Conservation (phyloP, 64 coral and sea anemone species). For the Stichodactyla helianthus region DNA sequence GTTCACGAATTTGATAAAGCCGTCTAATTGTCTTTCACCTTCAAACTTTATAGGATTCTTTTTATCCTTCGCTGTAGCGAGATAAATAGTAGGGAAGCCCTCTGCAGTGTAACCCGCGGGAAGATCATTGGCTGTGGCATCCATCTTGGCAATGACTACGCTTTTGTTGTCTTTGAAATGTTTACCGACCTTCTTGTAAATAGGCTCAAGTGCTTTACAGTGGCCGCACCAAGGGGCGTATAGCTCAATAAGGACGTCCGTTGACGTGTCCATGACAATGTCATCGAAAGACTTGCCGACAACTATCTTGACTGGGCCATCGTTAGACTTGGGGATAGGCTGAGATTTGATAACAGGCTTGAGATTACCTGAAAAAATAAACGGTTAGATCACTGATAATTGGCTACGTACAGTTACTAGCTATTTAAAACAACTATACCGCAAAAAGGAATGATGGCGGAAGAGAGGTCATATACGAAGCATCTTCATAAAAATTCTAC, state of each 20-base stretch:
- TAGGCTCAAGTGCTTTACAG: conserved; percentile 80
- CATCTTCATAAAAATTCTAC: too few relatives aligned
- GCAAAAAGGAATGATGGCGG: too few relatives aligned
- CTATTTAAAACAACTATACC: too few relatives aligned
- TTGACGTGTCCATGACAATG: conserved; percentile 76
- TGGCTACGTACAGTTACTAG: too few relatives aligned
- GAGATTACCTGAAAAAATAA: conserved; percentile 56
- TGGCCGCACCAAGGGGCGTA: conserved; percentile 99
- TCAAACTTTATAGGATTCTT: conserved; percentile 82
- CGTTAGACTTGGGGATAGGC: conserved; percentile 78
- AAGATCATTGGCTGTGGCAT: conserved; percentile 82
- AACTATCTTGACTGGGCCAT: conserved; percentile 83
- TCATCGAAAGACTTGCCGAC: conserved; percentile 92
- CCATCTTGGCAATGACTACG: conserved; percentile 93
- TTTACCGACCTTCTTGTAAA: conserved; percentile 89
- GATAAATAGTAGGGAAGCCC: conserved; percentile 88
- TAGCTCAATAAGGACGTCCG: conserved; percentile 90
- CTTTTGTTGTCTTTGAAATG: conserved; percentile 74
- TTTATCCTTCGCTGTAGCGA: conserved; percentile 80
- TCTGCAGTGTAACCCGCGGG: conserved; percentile 62
- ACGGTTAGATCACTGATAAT: neutral
- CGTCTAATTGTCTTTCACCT: conserved; percentile 74
- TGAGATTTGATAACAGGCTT: conserved; percentile 89
- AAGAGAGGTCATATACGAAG: too few relatives aligned
- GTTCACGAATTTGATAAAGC: conserved; percentile 74